Base-by-base conservation (phyloP, 1,140 invertebrate genomes). In the Cardiocondyla obscurior region DNA sequence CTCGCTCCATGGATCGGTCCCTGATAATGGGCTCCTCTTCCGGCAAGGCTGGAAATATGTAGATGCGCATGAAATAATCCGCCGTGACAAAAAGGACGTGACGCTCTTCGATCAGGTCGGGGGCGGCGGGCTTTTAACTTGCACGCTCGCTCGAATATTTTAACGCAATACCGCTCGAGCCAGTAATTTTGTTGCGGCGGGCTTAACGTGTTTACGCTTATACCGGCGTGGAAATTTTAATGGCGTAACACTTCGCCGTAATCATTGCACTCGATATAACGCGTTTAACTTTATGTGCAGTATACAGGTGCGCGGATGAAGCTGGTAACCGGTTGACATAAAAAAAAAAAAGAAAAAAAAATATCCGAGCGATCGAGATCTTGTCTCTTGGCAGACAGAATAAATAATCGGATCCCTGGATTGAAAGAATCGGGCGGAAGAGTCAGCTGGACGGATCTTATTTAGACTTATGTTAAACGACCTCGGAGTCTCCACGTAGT, bases 1-100 rank as follows among this genome's bases (percentile, higher is more conserved):
- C 95, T n/a, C n/a, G n/a, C 44, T 12, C 6, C 3, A 16, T 16
- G 46, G 87, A 73, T 81, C 88, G 88, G 28, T 96, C 96, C 10
- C 90, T 94, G 90, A 97, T 97, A 76, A 94, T 92, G 5, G 96
- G 96, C 10, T 96, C 96, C 58, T 95, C 94, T 84, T 96, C 95
- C 1, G 96, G 96, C 49, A 97, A 90, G 73, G 95, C 96, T 97
- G 79, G 46, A 87, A 87, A 42, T 84, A 57, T 70, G 44, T 25
- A 55, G 44, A 73, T 33, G 36, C 19, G 22, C 72, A 12, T 74
- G 33, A 46, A 58, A 57, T 36, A 14, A 36, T 36, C 42, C 16
- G 33, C 28, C 10, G 12, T n/a, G 39, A 39, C 22, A 28, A 33
- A 51, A 44, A 39, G 39, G 3, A 58, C 42, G 12, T 14, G 10